Percentiles rank a stretch among this genome's conserved stretches.
Conservation (phyloP, 2,888 invertebrate genomes). For the Chloroclystis v-ata region DNA sequence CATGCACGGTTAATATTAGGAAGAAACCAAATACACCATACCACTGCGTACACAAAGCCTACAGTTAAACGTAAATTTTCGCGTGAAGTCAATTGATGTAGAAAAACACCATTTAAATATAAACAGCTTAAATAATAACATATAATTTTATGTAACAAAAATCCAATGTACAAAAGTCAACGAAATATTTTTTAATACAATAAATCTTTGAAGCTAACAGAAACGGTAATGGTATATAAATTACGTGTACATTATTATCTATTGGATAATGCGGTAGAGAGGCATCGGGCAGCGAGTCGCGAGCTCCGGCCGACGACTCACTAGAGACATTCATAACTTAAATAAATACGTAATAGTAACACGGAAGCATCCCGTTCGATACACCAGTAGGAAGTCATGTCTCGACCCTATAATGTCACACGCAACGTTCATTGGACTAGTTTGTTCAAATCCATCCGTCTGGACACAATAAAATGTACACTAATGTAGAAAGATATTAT, state of each 20-base stretch:
- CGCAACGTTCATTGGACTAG: conserved; percentile 68
- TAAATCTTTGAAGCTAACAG: conserved; percentile 67
- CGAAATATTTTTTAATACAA: conserved; percentile 66
- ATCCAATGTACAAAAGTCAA: conserved; percentile 76
- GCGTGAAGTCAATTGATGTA: conserved; percentile 68
- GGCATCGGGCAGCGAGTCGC: conserved; percentile 6
- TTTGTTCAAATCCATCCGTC: conserved; percentile 74
- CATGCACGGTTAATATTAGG: conserved; percentile 65
- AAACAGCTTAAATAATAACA: conserved; percentile 76
- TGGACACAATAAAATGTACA: conserved; percentile 73
- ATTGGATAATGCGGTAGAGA: conserved; percentile 33
- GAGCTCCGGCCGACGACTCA: conserved; percentile 14
- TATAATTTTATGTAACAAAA: conserved; percentile 69
- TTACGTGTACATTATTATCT: conserved; percentile 37
- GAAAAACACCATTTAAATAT: conserved; percentile 71
- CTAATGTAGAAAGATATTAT: conserved; percentile 78
- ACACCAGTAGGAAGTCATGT: conserved; percentile 42
- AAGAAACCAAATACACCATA: conserved; percentile 70
- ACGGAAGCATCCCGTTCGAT: conserved; percentile 48
- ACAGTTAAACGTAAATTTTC: conserved; percentile 64
- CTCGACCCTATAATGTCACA: conserved; percentile 52
- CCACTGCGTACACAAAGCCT: conserved; percentile 71
- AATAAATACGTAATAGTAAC: conserved; percentile 60
- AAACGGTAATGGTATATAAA: conserved; percentile 56
- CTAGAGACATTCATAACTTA: conserved; percentile 44